phyloP scores from a whole-genome alignment of 2,113 vertebrate genomes.

The Entosphenus tridentatus region DNA sequence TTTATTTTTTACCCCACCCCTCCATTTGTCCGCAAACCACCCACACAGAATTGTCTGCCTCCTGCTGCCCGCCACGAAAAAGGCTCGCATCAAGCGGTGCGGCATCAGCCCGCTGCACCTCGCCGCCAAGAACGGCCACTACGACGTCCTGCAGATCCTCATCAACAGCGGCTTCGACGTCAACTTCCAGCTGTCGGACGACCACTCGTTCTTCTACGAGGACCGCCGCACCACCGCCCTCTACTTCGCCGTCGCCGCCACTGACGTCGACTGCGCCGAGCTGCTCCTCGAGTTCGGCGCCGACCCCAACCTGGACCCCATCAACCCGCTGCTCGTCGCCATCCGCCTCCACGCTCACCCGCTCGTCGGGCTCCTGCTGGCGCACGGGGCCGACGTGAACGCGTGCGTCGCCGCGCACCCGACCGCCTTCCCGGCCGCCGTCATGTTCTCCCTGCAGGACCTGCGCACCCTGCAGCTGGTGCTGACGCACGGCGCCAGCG shows the following conservation, averaged over 20 bases:
- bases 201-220: constrained; percentile 1
- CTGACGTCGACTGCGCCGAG: not conserved
- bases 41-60: constrained; percentile 34
- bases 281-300: not conserved
- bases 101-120: constrained; percentile 4
- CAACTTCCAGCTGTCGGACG: not conserved
- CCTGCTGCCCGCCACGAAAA: not conserved
- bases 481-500: constrained; percentile 51
- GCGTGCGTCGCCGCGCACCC: constrained; percentile 34
- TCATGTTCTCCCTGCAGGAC: constrained; percentile 52
- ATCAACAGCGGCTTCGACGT: not conserved
- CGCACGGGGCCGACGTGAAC: constrained; percentile 51
- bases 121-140: not conserved
- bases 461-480: constrained; percentile 25
- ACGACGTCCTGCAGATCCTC: constrained; percentile 4
- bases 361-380: constrained; percentile 38
- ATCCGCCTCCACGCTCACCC: constrained; percentile 1
- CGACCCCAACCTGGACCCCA: not conserved
- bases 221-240: constrained; percentile 3
- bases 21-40: not conserved
- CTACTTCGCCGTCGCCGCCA: not conserved
- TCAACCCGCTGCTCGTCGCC: constrained; percentile 1
- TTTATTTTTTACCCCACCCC: not conserved
- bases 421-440: constrained; percentile 49
- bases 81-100: not conserved